A percentile compares a stretch with the other conserved stretches of the same genome.
phyloP scores from a whole-genome alignment of 2,888 invertebrate genomes.

The Dilophus febrilis region DNA sequence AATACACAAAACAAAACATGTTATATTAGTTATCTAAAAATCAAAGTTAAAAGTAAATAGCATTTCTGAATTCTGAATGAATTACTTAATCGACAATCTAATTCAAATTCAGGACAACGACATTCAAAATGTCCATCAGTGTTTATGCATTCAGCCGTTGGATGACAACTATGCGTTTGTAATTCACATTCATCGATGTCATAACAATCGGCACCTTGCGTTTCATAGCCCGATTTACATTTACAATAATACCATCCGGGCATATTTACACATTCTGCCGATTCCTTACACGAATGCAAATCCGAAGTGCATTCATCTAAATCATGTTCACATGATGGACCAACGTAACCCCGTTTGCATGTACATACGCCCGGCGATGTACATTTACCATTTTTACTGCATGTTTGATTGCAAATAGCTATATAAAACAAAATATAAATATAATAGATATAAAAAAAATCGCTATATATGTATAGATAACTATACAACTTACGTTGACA shows the following conservation, averaged over 20 bases:
- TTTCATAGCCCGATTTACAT: constrained; percentile 61
- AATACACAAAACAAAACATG: constrained; percentile 1
- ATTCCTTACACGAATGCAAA: constrained; percentile 52
- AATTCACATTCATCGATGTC: constrained; percentile 69
- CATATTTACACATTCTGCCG: constrained; percentile 70
- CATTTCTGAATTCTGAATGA: too few species aligned
- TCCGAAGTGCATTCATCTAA: constrained; percentile 66
- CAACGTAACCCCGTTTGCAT: constrained; percentile 67
- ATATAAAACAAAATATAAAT: constrained; percentile 16
- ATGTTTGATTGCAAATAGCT: constrained; percentile 66
- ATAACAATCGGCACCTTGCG: constrained; percentile 34
- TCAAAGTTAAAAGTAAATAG: constrained; percentile 12
- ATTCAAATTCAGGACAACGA: constrained; percentile 39
- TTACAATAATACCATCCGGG: constrained; percentile 83
- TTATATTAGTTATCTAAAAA: neutral
- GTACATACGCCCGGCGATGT: constrained; percentile 57
- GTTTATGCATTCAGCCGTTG: constrained; percentile 61
- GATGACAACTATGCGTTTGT: constrained; percentile 62
- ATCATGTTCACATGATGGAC: constrained; percentile 69
- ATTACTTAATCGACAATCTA: constrained; percentile 48
- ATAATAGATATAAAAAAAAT: neutral
- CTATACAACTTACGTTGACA: constrained; percentile 52
- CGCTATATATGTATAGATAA: neutral
- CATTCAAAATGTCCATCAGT: constrained; percentile 65
- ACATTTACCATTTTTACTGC: constrained; percentile 72